phyloP scores from a whole-genome alignment of 2,797 vertebrate species.

The Lepilemur ruficaudatus region DNA sequence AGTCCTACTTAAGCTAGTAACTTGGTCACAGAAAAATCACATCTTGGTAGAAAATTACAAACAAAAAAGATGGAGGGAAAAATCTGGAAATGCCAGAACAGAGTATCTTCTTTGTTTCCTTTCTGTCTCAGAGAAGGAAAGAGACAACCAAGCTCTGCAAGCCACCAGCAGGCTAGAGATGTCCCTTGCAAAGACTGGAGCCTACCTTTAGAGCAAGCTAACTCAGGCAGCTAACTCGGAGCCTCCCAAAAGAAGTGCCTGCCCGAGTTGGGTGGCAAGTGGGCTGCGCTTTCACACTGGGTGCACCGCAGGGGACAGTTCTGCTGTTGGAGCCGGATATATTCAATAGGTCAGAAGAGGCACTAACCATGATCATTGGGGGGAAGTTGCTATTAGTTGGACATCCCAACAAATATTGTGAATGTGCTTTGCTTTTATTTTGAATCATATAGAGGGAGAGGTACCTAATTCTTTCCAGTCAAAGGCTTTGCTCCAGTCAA shows the following conservation, averaged over 20 bases:
- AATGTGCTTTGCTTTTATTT: slow-evolving; percentile 51
- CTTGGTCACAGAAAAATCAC: neutral
- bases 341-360: neutral
- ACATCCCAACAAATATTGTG: neutral
- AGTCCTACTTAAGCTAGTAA: neutral
- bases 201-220: neutral
- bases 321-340: neutral
- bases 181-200: neutral
- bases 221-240: neutral
- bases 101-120: neutral
- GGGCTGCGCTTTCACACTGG: neutral
- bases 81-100: neutral
- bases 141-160: neutral
- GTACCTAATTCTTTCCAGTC: neutral
- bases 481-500: neutral
- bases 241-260: neutral
- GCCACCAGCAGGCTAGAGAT: neutral
- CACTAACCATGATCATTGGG: neutral
- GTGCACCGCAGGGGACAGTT: neutral
- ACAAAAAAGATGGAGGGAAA: neutral
- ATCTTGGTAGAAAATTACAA: neutral
- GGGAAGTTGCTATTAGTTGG: neutral
- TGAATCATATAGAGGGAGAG: neutral
- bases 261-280: neutral
- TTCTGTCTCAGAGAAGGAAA: neutral